Evolutionary conservation across 2,113 vertebrate genomes (phyloP).

Genomic region (Caracal caracal): DNA sequence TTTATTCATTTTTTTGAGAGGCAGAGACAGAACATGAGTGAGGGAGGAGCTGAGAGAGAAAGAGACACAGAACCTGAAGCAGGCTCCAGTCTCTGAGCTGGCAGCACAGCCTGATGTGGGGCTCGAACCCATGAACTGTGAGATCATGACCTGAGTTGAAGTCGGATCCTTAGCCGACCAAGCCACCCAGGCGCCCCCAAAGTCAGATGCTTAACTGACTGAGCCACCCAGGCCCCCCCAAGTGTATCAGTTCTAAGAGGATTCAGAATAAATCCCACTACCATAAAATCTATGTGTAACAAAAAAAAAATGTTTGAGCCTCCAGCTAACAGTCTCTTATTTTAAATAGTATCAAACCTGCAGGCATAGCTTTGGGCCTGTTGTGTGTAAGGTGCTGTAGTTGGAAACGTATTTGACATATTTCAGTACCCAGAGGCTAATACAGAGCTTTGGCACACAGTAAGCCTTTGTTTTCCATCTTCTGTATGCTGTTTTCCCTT

Average conservation of each 20-base stretch:
- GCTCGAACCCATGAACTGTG: no score
- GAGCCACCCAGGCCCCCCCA: background rate
- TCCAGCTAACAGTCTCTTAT: background rate
- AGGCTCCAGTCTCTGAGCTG: no score
- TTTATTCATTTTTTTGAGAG: no score
- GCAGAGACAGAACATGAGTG: no score
- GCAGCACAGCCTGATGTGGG: no score
- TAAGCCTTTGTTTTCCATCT: background rate
- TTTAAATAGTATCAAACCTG: constrained; percentile 4
- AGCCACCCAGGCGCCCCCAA: no score
- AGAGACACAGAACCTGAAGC: no score
- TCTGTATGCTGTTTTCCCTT: background rate
- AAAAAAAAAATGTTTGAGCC: background rate
- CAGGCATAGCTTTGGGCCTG: background rate
- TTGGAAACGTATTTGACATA: background rate
- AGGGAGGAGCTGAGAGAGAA: no score
- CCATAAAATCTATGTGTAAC: constrained; percentile 28
- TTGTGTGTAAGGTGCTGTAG: background rate
- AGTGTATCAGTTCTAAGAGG: background rate
- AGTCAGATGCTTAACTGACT: no score
- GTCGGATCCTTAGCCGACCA: no score
- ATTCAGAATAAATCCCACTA: background rate
- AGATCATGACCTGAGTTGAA: no score
- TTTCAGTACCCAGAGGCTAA: background rate
- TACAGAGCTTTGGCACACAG: background rate